A percentile compares a stretch with the other conserved stretches of the same genome.
Evolutionary conservation across 2,113 vertebrate genomes (phyloP).

Genomic region (Galbula dea): DNA sequence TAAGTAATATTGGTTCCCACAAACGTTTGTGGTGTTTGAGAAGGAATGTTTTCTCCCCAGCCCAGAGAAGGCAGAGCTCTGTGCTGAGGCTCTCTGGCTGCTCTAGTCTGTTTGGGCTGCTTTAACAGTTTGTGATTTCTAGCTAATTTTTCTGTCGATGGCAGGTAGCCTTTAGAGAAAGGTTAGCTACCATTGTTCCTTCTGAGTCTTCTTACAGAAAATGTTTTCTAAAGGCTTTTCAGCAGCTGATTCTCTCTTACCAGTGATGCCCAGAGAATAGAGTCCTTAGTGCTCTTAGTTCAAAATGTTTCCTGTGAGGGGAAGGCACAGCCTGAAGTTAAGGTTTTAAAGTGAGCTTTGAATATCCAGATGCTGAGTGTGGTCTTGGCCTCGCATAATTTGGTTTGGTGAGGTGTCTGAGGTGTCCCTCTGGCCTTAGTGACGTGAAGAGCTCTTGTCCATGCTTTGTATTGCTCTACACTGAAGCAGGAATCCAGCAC

Average conservation of each 20-base stretch:
- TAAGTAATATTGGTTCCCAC: not conserved
- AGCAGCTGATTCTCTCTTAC: not conserved
- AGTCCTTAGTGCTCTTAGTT: not conserved
- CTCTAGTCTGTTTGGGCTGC: not conserved
- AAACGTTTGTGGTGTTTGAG: not conserved
- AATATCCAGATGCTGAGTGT: not conserved
- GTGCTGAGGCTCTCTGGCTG: not conserved
- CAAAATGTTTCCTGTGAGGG: not conserved
- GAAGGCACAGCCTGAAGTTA: not conserved
- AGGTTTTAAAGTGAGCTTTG: not conserved
- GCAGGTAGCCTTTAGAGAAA: not conserved
- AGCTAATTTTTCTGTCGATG: not conserved
- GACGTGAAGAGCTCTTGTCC: not conserved
- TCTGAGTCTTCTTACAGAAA: not conserved
- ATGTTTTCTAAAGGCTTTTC: not conserved
- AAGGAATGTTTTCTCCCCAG: not conserved
- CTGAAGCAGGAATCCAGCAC: not conserved
- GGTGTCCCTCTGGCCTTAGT: not conserved
- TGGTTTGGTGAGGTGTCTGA: not conserved
- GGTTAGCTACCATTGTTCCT: not conserved
- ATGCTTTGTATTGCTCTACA: accelerated
- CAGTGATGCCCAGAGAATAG: too few species aligned
- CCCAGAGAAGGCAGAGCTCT: not conserved
- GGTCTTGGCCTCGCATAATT: not conserved
- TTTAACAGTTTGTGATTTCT: not conserved